Evolutionary conservation across 2,113 vertebrate genomes (phyloP).

Genomic region (Acrocephalus kingi): DNA sequence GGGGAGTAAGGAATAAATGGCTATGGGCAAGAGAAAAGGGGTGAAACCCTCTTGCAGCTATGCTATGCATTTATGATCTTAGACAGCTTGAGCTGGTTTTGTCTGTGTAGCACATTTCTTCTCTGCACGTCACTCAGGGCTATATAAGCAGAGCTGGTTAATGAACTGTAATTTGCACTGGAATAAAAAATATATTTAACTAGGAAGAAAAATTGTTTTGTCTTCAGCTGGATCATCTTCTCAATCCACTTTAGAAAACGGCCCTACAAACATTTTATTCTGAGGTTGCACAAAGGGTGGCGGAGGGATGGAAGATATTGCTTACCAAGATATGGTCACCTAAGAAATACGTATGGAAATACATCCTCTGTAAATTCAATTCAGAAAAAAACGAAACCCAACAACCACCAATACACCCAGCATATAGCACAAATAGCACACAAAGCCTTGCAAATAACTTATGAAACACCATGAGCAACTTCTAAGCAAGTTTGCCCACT

Average conservation of each 20-base stretch:
- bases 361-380: neutral
- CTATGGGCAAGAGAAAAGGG: neutral
- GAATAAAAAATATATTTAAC: neutral
- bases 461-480: neutral
- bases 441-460: neutral
- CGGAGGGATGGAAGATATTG: neutral
- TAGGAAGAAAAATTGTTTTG: neutral
- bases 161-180: neutral
- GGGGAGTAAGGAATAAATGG: neutral
- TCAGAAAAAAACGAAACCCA: neutral
- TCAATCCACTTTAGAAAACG: neutral
- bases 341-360: neutral
- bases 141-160: neutral
- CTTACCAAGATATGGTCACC: neutral
- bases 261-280: neutral
- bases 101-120: neutral
- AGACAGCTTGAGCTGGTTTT: neutral
- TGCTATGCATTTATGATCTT: neutral
- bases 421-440: neutral
- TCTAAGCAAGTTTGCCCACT: neutral
- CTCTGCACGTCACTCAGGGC: neutral
- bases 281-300: rapidly evolving
- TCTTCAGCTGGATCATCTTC: neutral
- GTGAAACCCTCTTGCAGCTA: rapidly evolving
- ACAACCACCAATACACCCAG: rapidly evolving